phyloP scores from a whole-genome alignment of 2,797 vertebrate genomes.

The Lepidocolaptes lacrymiger region DNA sequence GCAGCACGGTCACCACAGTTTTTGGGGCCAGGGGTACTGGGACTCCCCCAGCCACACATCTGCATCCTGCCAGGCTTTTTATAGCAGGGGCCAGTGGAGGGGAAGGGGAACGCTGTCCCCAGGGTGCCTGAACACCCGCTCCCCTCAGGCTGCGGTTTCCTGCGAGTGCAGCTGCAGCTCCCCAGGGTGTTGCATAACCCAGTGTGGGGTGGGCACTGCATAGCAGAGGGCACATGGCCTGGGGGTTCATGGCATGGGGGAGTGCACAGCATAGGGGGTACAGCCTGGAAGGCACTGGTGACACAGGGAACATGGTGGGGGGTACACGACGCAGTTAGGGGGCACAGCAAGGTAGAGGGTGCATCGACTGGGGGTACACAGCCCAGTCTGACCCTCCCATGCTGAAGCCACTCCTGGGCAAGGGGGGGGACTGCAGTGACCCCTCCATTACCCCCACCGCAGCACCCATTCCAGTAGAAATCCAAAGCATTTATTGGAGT shows the following conservation, averaged over 20 bases:
- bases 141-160: slow-evolving; percentile 12
- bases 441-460: too few relatives aligned
- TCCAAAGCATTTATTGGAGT: slow-evolving; percentile 14
- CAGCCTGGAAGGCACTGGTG: background rate
- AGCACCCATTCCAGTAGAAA: background rate
- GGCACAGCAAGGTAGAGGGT: background rate
- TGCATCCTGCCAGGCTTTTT: slow-evolving; percentile 52
- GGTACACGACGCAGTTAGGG: rapidly evolving
- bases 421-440: rapidly evolving
- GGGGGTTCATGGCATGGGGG: background rate
- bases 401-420: too few relatives aligned
- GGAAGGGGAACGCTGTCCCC: background rate
- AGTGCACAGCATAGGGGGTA: background rate
- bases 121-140: background rate
- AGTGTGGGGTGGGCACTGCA: background rate
- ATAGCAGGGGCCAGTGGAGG: background rate
- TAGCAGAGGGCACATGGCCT: background rate
- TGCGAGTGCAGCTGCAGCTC: slow-evolving; percentile 43
- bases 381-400: too few relatives aligned
- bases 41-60: background rate
- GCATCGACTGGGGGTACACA: background rate
- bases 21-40: background rate
- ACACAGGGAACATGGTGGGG: background rate
- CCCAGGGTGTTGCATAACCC: background rate
- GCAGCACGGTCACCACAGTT: background rate